Evolutionary conservation across 2,797 vertebrate genomes (phyloP).

Genomic region (Semaprochilodus insignis): DNA sequence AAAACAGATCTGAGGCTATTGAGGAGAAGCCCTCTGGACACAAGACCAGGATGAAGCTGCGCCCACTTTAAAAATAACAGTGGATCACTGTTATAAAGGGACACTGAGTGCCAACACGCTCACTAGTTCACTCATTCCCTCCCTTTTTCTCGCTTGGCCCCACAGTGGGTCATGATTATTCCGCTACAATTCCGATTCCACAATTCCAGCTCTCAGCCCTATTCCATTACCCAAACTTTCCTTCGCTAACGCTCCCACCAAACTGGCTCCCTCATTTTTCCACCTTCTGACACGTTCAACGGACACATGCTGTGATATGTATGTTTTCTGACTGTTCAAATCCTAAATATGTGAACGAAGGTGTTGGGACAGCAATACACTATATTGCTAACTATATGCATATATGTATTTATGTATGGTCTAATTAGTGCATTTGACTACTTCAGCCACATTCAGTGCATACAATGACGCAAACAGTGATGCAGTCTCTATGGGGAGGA

Average conservation of each 20-base stretch:
- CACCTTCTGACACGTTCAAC: not conserved
- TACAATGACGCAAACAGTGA: too few relatives aligned
- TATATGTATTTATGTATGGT: too few relatives aligned
- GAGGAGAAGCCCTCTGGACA: too few relatives aligned
- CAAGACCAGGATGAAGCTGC: too few relatives aligned
- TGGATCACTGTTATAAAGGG: too few relatives aligned
- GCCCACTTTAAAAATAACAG: too few relatives aligned
- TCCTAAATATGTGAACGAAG: not conserved
- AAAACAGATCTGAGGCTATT: too few relatives aligned
- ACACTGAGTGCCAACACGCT: not conserved
- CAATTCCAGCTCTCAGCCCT: slow-evolving; percentile 28
- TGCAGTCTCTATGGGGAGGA: too few relatives aligned
- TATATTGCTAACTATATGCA: too few relatives aligned
- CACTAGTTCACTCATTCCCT: not conserved
- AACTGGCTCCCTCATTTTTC: slow-evolving; percentile 11
- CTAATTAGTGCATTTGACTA: too few relatives aligned
- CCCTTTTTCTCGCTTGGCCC: not conserved
- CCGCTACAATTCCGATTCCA: not conserved
- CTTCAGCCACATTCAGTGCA: too few relatives aligned
- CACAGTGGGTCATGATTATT: not conserved
- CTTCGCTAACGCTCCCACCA: slow-evolving; percentile 27
- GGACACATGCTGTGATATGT: not conserved
- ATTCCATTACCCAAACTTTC: slow-evolving; percentile 59
- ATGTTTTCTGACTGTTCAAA: not conserved
- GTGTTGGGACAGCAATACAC: not conserved